Conservation (phyloP, 2,888 invertebrate species). For the Meghimatium bilineatum region DNA sequence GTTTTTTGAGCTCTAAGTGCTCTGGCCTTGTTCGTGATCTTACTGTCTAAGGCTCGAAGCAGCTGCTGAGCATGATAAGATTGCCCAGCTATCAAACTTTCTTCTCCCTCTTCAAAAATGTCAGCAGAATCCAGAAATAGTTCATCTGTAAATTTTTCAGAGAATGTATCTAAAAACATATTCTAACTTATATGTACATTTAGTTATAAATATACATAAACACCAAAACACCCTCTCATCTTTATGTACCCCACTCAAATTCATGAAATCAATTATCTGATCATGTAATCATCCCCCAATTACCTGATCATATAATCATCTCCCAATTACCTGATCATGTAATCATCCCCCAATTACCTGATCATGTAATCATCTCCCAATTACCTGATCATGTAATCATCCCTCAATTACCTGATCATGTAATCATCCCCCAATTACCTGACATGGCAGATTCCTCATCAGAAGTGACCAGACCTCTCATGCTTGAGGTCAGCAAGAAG, state of each 20-base stretch:
- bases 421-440: constrained; percentile 13
- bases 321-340: no score
- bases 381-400: no score
- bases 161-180: not conserved
- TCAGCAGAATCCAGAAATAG: constrained; percentile 64
- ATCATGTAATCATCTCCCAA: no score
- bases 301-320: no score
- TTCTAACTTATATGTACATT: no score
- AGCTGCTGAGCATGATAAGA: constrained; percentile 79
- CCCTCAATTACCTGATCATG: not conserved
- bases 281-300: no score
- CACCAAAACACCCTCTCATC: no score
- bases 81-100: constrained; percentile 64
- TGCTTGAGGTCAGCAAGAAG: constrained; percentile 78
- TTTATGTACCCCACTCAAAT: no score
- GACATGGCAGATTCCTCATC: constrained; percentile 35
- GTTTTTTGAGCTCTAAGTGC: constrained; percentile 88
- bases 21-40: constrained; percentile 89
- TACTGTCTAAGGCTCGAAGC: constrained; percentile 89
- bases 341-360: no score
- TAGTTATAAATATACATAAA: no score
- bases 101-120: constrained; percentile 55
- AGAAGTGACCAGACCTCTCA: constrained; percentile 10
- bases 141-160: constrained; percentile 55
- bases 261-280: no score